phyloP scores from a whole-genome alignment of 2,888 invertebrate genomes.

The Mechanitis mazaeus region DNA sequence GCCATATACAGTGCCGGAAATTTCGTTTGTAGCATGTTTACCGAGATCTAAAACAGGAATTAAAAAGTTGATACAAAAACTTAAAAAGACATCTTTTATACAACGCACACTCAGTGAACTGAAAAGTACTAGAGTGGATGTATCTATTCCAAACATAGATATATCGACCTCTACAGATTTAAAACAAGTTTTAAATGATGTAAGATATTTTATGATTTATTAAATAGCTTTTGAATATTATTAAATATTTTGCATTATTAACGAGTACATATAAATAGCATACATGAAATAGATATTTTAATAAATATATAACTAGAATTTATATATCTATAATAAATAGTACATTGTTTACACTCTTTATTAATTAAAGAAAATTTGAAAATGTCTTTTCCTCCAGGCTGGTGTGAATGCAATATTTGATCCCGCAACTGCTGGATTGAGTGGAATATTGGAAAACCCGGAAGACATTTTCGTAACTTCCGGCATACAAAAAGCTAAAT shows the following conservation, averaged over 20 bases:
- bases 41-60: conserved; percentile 20
- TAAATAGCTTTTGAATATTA: not conserved
- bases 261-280: too few relatives aligned
- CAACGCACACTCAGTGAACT: conserved; percentile 6
- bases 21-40: conserved; percentile 18
- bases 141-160: conserved; percentile 22
- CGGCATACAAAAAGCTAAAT: conserved; percentile 43
- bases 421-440: conserved; percentile 30
- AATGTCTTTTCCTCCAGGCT: conserved; percentile 30
- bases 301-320: too few relatives aligned
- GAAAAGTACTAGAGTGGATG: not conserved
- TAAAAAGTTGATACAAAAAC: conserved; percentile 12
- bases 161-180: conserved; percentile 17
- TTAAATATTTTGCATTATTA: too few relatives aligned
- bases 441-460: conserved; percentile 36
- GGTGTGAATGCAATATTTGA: conserved; percentile 37
- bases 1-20: conserved; percentile 21
- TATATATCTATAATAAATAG: too few relatives aligned
- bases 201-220: not conserved
- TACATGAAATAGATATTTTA: too few relatives aligned
- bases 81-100: conserved; percentile 15
- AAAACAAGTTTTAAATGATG: conserved; percentile 11
- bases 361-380: too few relatives aligned
- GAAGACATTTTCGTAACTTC: conserved; percentile 35
- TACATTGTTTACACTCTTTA: too few relatives aligned